Evolutionary conservation across 1,140 invertebrate genomes (phyloP).

Genomic region (Eriosoma lanigerum): DNA sequence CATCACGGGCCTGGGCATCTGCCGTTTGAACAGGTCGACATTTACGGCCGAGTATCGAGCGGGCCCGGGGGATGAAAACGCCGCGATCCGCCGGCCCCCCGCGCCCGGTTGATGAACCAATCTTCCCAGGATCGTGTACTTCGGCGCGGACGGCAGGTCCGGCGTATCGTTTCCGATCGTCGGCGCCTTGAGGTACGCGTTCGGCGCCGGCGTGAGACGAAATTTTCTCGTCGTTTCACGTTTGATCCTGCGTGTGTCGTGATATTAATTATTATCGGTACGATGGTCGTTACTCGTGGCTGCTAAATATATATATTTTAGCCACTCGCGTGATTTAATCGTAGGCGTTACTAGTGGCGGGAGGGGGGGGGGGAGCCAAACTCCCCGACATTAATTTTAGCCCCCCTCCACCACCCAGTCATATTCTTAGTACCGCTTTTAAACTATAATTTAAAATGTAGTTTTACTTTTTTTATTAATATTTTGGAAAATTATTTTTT

Average conservation of each 20-base stretch:
- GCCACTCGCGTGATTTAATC: too few species aligned
- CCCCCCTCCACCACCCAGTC: too few species aligned
- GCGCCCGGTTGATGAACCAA: neutral
- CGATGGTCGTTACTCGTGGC: too few species aligned
- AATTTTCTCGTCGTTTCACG: neutral
- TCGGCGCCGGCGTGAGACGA: neutral
- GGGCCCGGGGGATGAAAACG: neutral
- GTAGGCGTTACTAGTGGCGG: too few species aligned
- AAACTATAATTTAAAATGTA: too few species aligned
- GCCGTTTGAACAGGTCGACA: neutral
- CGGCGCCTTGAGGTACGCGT: neutral
- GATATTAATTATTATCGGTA: too few species aligned
- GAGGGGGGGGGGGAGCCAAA: too few species aligned
- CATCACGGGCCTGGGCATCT: conserved; percentile 12
- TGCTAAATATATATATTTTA: too few species aligned
- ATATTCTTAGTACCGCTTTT: neutral
- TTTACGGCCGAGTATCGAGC: neutral
- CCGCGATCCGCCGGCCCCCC: too few species aligned
- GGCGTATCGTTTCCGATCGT: neutral
- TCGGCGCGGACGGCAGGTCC: conserved; percentile 3
- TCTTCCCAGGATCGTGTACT: neutral
- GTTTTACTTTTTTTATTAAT: too few species aligned
- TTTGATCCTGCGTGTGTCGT: neutral
- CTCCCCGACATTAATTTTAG: too few species aligned
- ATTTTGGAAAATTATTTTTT: too few species aligned